phyloP scores from a whole-genome alignment of 2,113 vertebrate genomes.

The Baryphthengus martii region DNA sequence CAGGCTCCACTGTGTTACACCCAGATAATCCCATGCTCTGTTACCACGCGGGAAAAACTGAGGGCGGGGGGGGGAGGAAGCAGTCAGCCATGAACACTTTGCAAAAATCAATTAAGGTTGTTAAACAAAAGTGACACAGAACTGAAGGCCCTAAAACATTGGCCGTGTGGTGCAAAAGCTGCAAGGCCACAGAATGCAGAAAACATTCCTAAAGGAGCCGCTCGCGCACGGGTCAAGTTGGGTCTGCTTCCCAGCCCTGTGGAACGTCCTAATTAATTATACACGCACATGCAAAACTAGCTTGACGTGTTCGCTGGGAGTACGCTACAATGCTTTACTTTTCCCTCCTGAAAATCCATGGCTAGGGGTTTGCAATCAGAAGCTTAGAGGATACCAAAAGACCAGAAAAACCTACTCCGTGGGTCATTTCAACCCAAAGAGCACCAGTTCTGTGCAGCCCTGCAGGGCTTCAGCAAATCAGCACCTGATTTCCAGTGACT shows the following conservation, averaged over 20 bases:
- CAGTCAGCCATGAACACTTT: background rate
- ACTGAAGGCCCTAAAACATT: background rate
- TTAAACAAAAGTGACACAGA: background rate
- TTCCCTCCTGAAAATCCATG: background rate
- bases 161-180: background rate
- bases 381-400: background rate
- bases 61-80: background rate
- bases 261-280: background rate
- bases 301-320: accelerated
- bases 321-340: background rate
- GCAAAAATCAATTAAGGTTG: background rate
- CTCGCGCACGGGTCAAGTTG: background rate
- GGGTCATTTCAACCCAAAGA: background rate
- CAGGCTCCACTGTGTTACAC: background rate
- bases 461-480: too few species aligned
- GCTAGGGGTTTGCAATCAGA: background rate
- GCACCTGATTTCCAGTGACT: background rate
- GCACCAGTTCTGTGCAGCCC: too few species aligned
- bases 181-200: background rate
- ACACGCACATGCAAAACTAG: background rate
- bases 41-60: background rate
- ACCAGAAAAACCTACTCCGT: background rate
- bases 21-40: background rate
- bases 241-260: accelerated
- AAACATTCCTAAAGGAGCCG: background rate